Conservation (phyloP, 2,113 vertebrate genomes). For the Passer domesticus region DNA sequence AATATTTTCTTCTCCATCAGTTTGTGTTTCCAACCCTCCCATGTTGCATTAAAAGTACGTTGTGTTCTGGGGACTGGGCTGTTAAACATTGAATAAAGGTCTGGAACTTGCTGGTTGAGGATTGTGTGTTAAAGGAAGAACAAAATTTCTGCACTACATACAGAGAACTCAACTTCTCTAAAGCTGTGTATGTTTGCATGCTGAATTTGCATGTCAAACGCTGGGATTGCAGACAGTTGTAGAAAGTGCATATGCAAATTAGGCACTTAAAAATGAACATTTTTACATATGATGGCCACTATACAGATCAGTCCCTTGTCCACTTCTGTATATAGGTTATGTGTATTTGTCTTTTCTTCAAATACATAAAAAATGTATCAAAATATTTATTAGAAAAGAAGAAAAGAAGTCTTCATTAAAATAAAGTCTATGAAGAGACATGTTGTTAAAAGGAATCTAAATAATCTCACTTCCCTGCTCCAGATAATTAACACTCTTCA, state of each 20-base stretch:
- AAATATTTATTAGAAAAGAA: background rate
- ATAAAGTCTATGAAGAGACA: background rate
- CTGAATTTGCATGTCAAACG: conserved; percentile 20
- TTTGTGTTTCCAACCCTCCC: background rate
- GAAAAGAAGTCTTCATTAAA: background rate
- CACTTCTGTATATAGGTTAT: background rate
- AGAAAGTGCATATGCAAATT: conserved; percentile 40
- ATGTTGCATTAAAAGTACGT: background rate
- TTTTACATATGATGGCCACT: background rate
- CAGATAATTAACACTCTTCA: conserved; percentile 69
- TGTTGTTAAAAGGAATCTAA: conserved; percentile 61
- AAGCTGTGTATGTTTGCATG: background rate
- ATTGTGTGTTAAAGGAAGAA: background rate
- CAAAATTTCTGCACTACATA: background rate
- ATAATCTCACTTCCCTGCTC: conserved; percentile 58
- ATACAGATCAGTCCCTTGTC: background rate
- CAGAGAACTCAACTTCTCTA: background rate
- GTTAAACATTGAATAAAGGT: background rate
- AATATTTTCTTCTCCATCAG: background rate
- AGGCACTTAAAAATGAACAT: background rate
- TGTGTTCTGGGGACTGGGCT: background rate
- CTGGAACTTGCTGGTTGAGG: background rate
- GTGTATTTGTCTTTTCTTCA: background rate
- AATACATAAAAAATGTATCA: background rate
- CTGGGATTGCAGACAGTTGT: background rate